Evolutionary conservation across 2,888 invertebrate species (phyloP).

Genomic region (Margaritifera margaritifera): DNA sequence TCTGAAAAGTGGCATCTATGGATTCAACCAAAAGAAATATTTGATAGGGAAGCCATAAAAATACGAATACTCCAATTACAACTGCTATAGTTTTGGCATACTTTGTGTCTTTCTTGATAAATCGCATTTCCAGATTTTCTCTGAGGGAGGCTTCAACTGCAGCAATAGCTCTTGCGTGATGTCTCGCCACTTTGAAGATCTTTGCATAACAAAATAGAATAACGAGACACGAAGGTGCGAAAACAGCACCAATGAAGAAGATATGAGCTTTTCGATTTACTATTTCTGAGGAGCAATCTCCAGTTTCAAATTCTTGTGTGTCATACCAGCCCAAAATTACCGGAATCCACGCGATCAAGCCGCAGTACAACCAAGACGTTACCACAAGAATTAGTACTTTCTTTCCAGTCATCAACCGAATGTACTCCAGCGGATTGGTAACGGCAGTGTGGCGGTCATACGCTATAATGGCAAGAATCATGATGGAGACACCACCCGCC

Average conservation of each 20-base stretch:
- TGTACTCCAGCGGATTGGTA: conserved; percentile 79
- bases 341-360: conserved; percentile 77
- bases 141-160: conserved; percentile 78
- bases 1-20: conserved; percentile 71
- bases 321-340: conserved; percentile 72
- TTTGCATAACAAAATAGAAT: conserved; percentile 79
- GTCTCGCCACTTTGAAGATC: conserved; percentile 79
- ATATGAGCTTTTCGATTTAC: conserved; percentile 75
- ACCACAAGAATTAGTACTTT: conserved; percentile 78
- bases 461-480: conserved; percentile 79
- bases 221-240: conserved; percentile 78
- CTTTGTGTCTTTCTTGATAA: conserved; percentile 72
- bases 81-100: conserved; percentile 79
- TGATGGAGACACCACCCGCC: conserved; percentile 77
- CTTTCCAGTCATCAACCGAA: conserved; percentile 78
- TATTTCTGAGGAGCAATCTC: conserved; percentile 28
- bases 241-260: conserved; percentile 78
- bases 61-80: conserved; percentile 79
- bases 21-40: conserved; percentile 69
- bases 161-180: conserved; percentile 79
- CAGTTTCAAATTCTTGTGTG: conserved; percentile 16
- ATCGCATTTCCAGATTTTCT: conserved; percentile 51
- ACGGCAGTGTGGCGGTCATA: conserved; percentile 79
- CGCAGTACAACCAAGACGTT: conserved; percentile 78
- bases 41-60: conserved; percentile 80